A percentile compares a stretch with the other conserved stretches of the same genome.
Conservation (phyloP, 2,888 invertebrate species). For the Tanypteryx hageni region DNA sequence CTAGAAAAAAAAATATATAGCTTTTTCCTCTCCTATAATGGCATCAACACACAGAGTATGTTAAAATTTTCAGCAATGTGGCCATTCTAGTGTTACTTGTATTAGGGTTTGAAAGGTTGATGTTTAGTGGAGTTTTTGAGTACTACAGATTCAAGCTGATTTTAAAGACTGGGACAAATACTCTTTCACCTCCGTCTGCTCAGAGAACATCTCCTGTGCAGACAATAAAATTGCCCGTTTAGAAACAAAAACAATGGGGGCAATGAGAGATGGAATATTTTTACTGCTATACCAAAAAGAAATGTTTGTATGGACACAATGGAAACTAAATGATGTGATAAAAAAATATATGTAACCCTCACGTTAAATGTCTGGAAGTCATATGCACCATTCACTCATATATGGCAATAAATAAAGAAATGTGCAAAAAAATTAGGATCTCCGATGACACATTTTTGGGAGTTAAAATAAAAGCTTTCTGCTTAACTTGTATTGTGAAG, state of each 20-base stretch:
- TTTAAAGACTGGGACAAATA: background rate
- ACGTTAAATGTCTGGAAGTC: constrained; percentile 17
- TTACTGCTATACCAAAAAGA: background rate
- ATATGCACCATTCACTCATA: constrained; percentile 48
- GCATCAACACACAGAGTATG: constrained; percentile 43
- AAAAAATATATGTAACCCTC: constrained; percentile 41
- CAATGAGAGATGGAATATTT: background rate
- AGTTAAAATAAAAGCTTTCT: background rate
- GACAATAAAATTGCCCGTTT: background rate
- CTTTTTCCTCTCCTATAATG: constrained; percentile 41
- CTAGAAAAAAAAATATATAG: constrained; percentile 47
- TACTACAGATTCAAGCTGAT: constrained; percentile 54
- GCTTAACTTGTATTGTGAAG: background rate
- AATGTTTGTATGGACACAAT: constrained; percentile 20
- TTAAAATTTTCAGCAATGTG: constrained; percentile 60
- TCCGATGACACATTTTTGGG: constrained; percentile 6
- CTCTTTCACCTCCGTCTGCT: background rate
- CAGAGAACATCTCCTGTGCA: background rate
- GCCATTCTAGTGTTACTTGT: constrained; percentile 46
- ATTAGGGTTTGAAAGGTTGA: constrained; percentile 31
- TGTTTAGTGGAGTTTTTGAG: background rate
- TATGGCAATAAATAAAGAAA: constrained; percentile 53
- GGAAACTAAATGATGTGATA: constrained; percentile 28
- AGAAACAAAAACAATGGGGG: too few species aligned
- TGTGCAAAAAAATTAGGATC: constrained; percentile 25